These are phyloP conservation scores for Drosophila acutilabella DNA, from an alignment of 2,888 invertebrate species.

Conservation along the genomic window DNA sequence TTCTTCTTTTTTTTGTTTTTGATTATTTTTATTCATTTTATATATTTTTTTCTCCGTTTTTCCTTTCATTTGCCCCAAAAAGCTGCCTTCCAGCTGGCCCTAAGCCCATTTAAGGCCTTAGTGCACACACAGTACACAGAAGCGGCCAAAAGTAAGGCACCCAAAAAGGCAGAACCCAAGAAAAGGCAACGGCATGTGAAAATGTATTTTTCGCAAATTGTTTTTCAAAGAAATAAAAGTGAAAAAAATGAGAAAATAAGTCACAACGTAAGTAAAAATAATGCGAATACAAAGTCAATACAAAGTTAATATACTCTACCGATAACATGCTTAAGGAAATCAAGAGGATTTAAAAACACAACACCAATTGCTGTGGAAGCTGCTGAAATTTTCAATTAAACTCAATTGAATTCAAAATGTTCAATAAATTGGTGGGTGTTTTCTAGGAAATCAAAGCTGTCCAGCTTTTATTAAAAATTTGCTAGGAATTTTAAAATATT, in stretches of 20 bases:
- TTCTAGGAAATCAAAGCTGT: too few relatives aligned
- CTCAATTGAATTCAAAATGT: neutral
- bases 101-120: conserved; percentile 52
- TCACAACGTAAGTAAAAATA: conserved; percentile 19
- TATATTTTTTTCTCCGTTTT: too few relatives aligned
- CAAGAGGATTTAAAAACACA: neutral
- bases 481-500: too few relatives aligned
- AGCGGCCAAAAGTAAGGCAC: neutral
- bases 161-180: conserved; percentile 36
- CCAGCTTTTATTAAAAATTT: too few relatives aligned
- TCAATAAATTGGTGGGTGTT: neutral
- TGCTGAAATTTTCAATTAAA: neutral
- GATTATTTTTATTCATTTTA: conserved; percentile 3
- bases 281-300: conserved; percentile 14
- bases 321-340: neutral
- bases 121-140: conserved; percentile 37
- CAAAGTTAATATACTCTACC: conserved; percentile 16
- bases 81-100: conserved; percentile 56
- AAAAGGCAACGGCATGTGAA: conserved; percentile 49
- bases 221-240: conserved; percentile 26
- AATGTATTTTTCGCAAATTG: conserved; percentile 59
- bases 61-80: conserved; percentile 11
- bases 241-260: conserved; percentile 17
- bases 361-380: neutral
- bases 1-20: conserved; percentile 17